These are phyloP conservation scores for Megalopta genalis DNA, from an alignment of 1,140 invertebrate genomes.

Conservation along the genomic window DNA sequence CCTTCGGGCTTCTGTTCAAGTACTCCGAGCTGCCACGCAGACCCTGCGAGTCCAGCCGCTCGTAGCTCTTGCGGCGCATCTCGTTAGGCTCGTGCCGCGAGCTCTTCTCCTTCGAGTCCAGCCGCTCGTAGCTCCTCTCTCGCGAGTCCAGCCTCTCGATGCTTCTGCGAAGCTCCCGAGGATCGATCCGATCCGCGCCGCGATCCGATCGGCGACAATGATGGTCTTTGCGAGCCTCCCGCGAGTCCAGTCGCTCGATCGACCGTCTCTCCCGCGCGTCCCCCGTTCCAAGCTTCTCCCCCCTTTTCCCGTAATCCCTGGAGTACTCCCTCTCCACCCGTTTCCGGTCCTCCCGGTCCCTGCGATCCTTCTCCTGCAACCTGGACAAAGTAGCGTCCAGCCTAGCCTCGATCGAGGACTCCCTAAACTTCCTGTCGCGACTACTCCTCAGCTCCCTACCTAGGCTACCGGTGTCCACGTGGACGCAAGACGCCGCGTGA, in stretches of 20 bases:
- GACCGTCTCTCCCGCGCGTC: conserved; percentile 71
- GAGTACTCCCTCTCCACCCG: conserved; percentile 70
- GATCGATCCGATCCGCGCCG: conserved; percentile 62
- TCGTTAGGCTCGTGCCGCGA: conserved; percentile 48
- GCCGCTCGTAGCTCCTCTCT: conserved; percentile 67
- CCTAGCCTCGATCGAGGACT: conserved; percentile 28
- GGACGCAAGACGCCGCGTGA: conserved; percentile 49
- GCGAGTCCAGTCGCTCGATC: conserved; percentile 70
- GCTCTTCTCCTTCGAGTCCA: conserved; percentile 54
- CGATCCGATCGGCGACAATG: conserved; percentile 25
- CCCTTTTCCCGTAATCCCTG: conserved; percentile 65
- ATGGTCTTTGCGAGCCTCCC: conserved; percentile 53
- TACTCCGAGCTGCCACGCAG: conserved; percentile 47
- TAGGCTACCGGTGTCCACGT: conserved; percentile 75
- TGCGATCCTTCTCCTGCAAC: conserved; percentile 70
- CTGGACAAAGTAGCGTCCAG: conserved; percentile 59
- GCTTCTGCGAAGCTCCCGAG: conserved; percentile 69
- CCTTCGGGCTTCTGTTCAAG: conserved; percentile 51
- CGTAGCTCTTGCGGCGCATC: conserved; percentile 72
- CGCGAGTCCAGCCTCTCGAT: conserved; percentile 70
- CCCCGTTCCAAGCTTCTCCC: conserved; percentile 49
- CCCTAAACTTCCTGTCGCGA: conserved; percentile 57
- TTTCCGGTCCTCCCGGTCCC: conserved; percentile 71
- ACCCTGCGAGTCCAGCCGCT: conserved; percentile 64
- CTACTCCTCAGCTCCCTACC: conserved; percentile 64